Percentiles rank a stretch among this genome's conserved stretches.
Evolutionary conservation across 92 coral and sea anemone genomes (phyloP).

Genomic region (Siderastrea radians): DNA sequence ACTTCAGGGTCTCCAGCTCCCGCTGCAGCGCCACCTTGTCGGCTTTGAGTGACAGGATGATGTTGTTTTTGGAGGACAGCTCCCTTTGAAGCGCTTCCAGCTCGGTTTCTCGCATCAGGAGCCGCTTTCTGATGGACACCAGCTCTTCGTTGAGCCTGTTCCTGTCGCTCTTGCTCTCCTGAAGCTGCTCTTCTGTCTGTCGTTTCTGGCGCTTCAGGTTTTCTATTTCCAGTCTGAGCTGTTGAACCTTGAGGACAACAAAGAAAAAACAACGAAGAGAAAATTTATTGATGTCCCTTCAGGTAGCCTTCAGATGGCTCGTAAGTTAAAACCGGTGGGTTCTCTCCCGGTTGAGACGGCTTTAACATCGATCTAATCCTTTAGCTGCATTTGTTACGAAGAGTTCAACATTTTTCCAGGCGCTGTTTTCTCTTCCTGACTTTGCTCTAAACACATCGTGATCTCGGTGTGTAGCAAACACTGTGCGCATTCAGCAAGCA

Average conservation of each 20-base stretch:
- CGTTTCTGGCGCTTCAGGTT: slow-evolving; percentile 87
- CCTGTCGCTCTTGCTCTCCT: slow-evolving; percentile 87
- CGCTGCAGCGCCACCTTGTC: slow-evolving; percentile 90
- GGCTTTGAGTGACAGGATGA: slow-evolving; percentile 83
- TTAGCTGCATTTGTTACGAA: no score
- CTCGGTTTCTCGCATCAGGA: slow-evolving; percentile 88
- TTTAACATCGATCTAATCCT: no score
- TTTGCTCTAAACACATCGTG: no score
- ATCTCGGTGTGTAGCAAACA: no score
- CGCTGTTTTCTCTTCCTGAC: no score
- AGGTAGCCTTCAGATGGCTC: no score
- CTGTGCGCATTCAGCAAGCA: no score
- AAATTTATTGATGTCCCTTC: background rate
- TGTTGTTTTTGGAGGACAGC: slow-evolving; percentile 83
- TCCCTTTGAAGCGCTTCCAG: slow-evolving; percentile 92
- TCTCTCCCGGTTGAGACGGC: no score
- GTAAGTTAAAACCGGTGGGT: no score
- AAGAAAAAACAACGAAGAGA: background rate
- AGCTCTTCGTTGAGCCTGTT: slow-evolving; percentile 93
- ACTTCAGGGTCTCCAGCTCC: slow-evolving; percentile 89
- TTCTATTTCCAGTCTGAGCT: slow-evolving; percentile 87
- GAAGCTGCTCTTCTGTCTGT: slow-evolving; percentile 85
- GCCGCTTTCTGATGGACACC: slow-evolving; percentile 77
- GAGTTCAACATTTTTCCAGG: no score
- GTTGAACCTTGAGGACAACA: slow-evolving; percentile 73